Base-by-base conservation (phyloP, 2,797 vertebrate genomes). In the Avahi laniger region DNA sequence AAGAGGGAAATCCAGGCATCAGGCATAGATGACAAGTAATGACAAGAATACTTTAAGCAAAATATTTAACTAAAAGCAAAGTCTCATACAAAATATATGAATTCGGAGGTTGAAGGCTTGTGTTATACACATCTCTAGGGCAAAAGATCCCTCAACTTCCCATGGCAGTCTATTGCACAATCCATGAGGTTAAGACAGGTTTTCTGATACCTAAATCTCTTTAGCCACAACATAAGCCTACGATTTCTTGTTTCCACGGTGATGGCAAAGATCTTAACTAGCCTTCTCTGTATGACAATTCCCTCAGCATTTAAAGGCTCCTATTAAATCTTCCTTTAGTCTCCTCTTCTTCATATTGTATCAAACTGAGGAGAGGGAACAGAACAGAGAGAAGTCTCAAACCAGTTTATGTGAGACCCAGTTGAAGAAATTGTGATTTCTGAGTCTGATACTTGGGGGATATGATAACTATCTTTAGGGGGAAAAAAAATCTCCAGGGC, bases 11-110 rank as follows among this genome's bases (percentile, higher is more conserved):
- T 79, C 50, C 69, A 26, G 9, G 35, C 81, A 94, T 22, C 52
- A 89, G 61, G 38, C 92, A 89, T 14, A 79, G 18, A 83, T 92
- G 93, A 96, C 95, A 95, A 96, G 82, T 86, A 94, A n/a, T 91
- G 89, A 94, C 87, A 93, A 93, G 94, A 95, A 94, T 28, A 43
- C 46, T 78, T 96, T 85, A 92, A 84, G 82, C 78, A 91, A 33
- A 96, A 83, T 43, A 88, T 81, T 97, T 81, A 94, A 95, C 89
- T 91, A 93, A 95, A 93, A 94, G 48, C 54, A 69, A 93, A 84
- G 38, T 86, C 80, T 94, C 80, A 81, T 9, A 79, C 11, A 65
- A 89, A 95, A 94, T 75, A 92, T 61, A 81, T 33, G 22, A 95
- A 78, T 72, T 57, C 43, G 48, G 82, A 90, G 41, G 61, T 38